Percentiles rank a stretch among this genome's conserved stretches.
Conservation (phyloP, 2,888 invertebrate species). For the Ligdia adustata region DNA sequence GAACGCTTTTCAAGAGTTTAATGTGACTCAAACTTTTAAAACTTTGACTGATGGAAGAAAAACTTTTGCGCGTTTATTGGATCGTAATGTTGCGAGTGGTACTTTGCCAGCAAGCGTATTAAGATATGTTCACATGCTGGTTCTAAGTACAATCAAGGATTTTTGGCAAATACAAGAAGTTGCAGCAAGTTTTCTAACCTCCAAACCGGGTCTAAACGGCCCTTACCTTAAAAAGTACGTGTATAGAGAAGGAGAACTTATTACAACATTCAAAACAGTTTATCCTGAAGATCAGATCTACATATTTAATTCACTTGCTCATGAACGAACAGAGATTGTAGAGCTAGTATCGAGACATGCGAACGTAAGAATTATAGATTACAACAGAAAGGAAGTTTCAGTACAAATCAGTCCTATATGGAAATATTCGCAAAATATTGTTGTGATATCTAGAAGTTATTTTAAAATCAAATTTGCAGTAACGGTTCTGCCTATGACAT, state of each 20-base stretch:
- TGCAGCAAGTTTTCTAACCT: slow-evolving; percentile 82
- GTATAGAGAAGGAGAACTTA: slow-evolving; percentile 69
- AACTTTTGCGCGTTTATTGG: slow-evolving; percentile 94
- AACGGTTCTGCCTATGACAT: slow-evolving; percentile 89
- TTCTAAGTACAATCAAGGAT: slow-evolving; percentile 58
- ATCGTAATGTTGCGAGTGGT: slow-evolving; percentile 98
- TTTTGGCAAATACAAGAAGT: slow-evolving; percentile 74
- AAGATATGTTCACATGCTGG: slow-evolving; percentile 91
- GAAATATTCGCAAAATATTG: slow-evolving; percentile 57
- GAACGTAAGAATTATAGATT: slow-evolving; percentile 89
- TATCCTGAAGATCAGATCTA: slow-evolving; percentile 86
- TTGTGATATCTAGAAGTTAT: slow-evolving; percentile 68
- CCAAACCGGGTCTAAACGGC: slow-evolving; percentile 89
- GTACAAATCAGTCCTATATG: slow-evolving; percentile 72
- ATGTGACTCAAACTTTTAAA: slow-evolving; percentile 78
- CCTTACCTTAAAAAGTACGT: slow-evolving; percentile 78
- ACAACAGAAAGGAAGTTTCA: slow-evolving; percentile 81
- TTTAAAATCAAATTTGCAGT: slow-evolving; percentile 89
- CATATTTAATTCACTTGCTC: slow-evolving; percentile 93
- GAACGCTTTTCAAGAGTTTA: slow-evolving; percentile 80
- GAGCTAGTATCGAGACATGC: slow-evolving; percentile 88
- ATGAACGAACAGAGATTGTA: slow-evolving; percentile 90
- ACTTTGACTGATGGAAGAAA: slow-evolving; percentile 85
- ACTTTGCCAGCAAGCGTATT: slow-evolving; percentile 94
- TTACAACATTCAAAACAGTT: slow-evolving; percentile 72